Base-by-base conservation (phyloP, 1,140 invertebrate genomes). In the Spodoptera frugiperda region DNA sequence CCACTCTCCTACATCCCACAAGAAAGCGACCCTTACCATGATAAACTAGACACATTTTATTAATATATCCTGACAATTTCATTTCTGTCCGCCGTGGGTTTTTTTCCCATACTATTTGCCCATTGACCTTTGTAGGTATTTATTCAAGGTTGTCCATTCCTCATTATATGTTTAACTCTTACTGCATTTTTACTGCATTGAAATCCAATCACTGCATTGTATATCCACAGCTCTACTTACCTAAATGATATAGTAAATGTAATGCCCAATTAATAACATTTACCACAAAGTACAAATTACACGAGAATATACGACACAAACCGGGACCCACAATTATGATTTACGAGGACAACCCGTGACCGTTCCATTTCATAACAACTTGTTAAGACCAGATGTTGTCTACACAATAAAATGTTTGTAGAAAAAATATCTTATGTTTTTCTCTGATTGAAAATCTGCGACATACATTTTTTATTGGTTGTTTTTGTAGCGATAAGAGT, bases 231-330 rank as follows among this genome's bases (percentile, higher is more conserved):
- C 15, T 10, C 15, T 53, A 17, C 17, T 9, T 17, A 53, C 51
- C 15, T 9, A 2, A 19, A 53, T 17, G 14, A 53, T 17, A 61
- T 15, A 11, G 57, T n/a, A n/a, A n/a, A n/a, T n/a, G n/a, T n/a
- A n/a, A n/a, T n/a, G n/a, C n/a, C n/a, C 33, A 17, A 61, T 44
- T 61, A 39, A 44, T 61, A 61, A 61, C 30, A 17, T 61, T 6
- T 9, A 39, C 15, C 14, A 61, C 39, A 61, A 61, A 61, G n/a
- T 44, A 61, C 57, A 44, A 61, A 39, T 61, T 61, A 61, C 33
- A 39, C 15, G 33, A 39, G 33, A 39, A 4, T 39, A 61, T n/a
- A 59, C n/a, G 17, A 8, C 25, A 15, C 17, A 19, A 61, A 33
- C 17, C 57, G n/a, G 15, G 57, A 33, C 57, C 30, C 39, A 44